Conservation (phyloP, 2,113 vertebrate genomes). For the Solea senegalensis region DNA sequence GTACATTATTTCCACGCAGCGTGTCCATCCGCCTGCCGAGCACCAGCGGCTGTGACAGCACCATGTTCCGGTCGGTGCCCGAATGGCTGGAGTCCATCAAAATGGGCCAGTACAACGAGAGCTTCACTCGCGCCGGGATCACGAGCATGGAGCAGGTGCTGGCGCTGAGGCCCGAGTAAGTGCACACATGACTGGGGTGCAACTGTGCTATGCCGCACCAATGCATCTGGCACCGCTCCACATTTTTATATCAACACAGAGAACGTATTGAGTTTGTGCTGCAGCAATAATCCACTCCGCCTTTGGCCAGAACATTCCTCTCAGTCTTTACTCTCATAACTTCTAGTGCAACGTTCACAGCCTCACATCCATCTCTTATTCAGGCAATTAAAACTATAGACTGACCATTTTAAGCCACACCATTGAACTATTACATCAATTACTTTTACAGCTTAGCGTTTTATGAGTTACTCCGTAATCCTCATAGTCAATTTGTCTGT, state of each 20-base stretch:
- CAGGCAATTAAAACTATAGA: neutral
- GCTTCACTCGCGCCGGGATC: conserved; percentile 89
- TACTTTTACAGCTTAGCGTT: no score
- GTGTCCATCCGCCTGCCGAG: conserved; percentile 96
- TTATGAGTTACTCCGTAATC: no score
- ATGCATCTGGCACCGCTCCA: conserved; percentile 41
- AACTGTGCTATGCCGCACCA: no score
- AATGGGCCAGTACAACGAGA: conserved; percentile 93
- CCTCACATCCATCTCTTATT: neutral
- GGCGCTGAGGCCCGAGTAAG: conserved; percentile 93
- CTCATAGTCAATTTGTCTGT: neutral
- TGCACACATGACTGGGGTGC: conserved; percentile 64
- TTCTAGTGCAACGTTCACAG: neutral
- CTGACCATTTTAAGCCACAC: no score
- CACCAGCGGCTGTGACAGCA: conserved; percentile 89
- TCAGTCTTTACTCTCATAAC: conserved; percentile 47
- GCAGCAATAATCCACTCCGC: conserved; percentile 26
- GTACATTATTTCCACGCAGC: conserved; percentile 62
- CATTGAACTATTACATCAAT: no score
- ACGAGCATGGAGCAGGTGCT: conserved; percentile 92
- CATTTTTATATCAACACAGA: conserved; percentile 39
- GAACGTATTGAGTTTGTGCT: conserved; percentile 47
- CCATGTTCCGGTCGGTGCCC: conserved; percentile 87
- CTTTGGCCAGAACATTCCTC: conserved; percentile 45
- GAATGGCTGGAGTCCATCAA: conserved; percentile 98